Percentiles rank a stretch among this genome's conserved stretches.
These are phyloP conservation scores for Schizotus pectinicornis DNA, from an alignment of 2,888 invertebrate genomes.

Conservation along the genomic window DNA sequence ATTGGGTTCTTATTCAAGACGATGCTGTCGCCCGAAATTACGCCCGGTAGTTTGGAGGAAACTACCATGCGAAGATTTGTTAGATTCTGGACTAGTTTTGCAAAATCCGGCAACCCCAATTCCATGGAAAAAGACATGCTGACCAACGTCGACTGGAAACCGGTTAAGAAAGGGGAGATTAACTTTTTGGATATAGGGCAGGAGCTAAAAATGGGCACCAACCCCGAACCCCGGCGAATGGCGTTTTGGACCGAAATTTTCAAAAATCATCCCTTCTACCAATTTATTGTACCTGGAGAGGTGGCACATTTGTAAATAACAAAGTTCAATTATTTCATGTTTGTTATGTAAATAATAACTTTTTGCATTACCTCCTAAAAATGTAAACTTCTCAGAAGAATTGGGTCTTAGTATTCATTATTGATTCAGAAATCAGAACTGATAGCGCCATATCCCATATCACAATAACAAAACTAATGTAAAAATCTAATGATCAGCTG, in stretches of 20 bases:
- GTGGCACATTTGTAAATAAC: too few relatives aligned
- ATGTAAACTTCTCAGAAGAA: too few relatives aligned
- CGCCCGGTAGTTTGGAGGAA: conserved; percentile 27
- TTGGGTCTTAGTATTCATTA: too few relatives aligned
- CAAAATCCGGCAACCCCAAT: conserved; percentile 26
- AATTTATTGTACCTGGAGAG: too few relatives aligned
- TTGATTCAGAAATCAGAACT: too few relatives aligned
- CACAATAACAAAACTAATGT: too few relatives aligned
- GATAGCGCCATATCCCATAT: too few relatives aligned
- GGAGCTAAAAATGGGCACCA: conserved; percentile 31
- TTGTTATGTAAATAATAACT: too few relatives aligned
- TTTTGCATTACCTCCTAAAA: too few relatives aligned
- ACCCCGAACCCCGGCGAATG: conserved; percentile 41
- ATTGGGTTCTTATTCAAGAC: conserved; percentile 36
- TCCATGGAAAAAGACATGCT: conserved; percentile 20
- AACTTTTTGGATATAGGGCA: conserved; percentile 41
- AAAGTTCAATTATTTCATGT: too few relatives aligned
- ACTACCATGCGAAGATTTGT: conserved; percentile 15
- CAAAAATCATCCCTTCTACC: too few relatives aligned
- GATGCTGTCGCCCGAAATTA: conserved; percentile 35
- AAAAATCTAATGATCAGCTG: too few relatives aligned
- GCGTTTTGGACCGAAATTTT: conserved; percentile 42
- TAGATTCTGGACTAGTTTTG: conserved; percentile 36
- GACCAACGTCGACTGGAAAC: conserved; percentile 38
- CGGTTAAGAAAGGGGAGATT: conserved; percentile 32